These are phyloP conservation scores for Neofelis nebulosa DNA, from an alignment of 2,113 vertebrate genomes.

Conservation along the genomic window DNA sequence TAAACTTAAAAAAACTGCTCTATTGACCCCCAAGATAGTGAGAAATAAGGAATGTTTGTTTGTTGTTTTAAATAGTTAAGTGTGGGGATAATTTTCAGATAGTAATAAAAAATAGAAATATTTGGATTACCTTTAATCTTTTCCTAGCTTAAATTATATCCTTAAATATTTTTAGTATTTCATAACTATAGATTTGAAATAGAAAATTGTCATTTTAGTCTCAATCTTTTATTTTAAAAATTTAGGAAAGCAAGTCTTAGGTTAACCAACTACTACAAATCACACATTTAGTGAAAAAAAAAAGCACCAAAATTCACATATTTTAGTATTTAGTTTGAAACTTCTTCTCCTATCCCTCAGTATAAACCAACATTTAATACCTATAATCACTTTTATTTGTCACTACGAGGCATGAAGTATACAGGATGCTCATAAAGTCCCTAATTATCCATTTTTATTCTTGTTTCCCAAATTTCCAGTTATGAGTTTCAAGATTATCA, in stretches of 20 bases:
- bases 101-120: not conserved
- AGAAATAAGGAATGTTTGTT: not conserved
- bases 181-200: not conserved
- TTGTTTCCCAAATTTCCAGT: not conserved
- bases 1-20: not conserved
- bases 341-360: not conserved
- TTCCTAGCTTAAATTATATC: not conserved
- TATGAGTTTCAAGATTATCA: not conserved
- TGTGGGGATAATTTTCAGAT: not conserved
- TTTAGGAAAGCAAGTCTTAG: not conserved
- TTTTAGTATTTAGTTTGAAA: not conserved
- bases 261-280: not conserved
- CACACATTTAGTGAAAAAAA: not conserved
- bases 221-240: not conserved
- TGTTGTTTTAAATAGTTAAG: not conserved
- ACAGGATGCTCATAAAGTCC: not conserved
- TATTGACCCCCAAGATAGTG: not conserved
- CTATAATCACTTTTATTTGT: not conserved
- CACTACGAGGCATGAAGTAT: not conserved
- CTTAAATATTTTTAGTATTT: not conserved
- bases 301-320: not conserved
- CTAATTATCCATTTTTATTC: not conserved
- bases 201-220: not conserved
- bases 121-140: not conserved
- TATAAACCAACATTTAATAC: not conserved